Base-by-base conservation (phyloP, 2,888 invertebrate genomes). In the Melinaea menophilus region DNA sequence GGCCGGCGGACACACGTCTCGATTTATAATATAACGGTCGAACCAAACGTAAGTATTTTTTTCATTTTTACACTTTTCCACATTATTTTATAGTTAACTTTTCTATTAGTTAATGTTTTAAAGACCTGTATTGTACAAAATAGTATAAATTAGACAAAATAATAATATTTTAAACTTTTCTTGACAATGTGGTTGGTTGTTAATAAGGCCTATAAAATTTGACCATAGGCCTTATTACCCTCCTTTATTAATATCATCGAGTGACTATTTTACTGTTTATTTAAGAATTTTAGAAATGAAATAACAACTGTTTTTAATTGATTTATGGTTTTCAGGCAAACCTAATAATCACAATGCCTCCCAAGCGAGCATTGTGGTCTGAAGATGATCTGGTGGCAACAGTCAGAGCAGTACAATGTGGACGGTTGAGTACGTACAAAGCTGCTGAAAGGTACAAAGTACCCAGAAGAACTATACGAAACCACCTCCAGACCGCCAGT, bases 271-370 rank as follows among this genome's bases (percentile, higher is more conserved):
- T 11, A 48, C 47, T n/a, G 58, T 46, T 47, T 58, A 33, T 47
- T 89, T 77, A 51, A 94, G 71, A 0, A 93, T 92, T 2, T 79
- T 84, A 75, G 22, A 37, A 11, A 31, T 55, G 46, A 9, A 41
- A 2, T 7, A 41, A 41, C 22, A 22, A 22, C 22, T 22, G 9
- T 41, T 41, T 41, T 41, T 7, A 9, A 9, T 41, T 41, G 5
- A 9, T 41, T 41, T 9, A 9, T 41, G 22, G 22, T 22, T 22
- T 41, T 7, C 9, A 41, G 41, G 5, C 9, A 41, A 22, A 22
- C 22, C 22, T 9, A 41, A 41, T 41, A 41, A 41, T 9, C 41
- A 41, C 41, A 41, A 41, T 41, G 41, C 59, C 56, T 34, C 48
- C 7, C 35, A 58, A 57, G 34, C 62, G 46, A 41, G 57, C 56